phyloP scores from a whole-genome alignment of 2,113 vertebrate genomes.

The Grallaria varia region DNA sequence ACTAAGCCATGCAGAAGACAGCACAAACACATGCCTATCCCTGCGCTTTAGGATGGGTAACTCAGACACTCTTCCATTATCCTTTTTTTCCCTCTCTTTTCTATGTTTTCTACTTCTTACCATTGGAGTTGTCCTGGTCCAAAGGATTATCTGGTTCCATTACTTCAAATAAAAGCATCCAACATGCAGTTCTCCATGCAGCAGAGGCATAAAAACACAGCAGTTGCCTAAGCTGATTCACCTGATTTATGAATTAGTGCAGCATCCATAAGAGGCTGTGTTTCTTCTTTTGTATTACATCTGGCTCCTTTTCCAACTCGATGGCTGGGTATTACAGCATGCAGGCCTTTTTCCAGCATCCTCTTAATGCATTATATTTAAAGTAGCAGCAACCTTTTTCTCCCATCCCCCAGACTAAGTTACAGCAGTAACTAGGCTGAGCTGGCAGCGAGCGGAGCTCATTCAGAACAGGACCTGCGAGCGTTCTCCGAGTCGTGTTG shows the following conservation, averaged over 20 bases:
- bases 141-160: conserved; percentile 79
- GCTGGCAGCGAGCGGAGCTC: conserved; percentile 58
- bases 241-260: conserved; percentile 77
- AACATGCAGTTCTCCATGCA: conserved; percentile 73
- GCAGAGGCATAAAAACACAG: conserved; percentile 60
- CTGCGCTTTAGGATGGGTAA: conserved; percentile 32
- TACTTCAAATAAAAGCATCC: conserved; percentile 67
- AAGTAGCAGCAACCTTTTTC: conserved; percentile 78
- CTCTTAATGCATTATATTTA: conserved; percentile 79
- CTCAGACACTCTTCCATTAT: conserved; percentile 34
- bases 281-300: conserved; percentile 79
- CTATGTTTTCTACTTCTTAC: conserved; percentile 75
- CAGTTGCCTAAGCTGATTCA: conserved; percentile 70
- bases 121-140: conserved; percentile 77
- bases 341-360: conserved; percentile 78
- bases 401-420: conserved; percentile 68
- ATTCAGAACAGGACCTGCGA: conserved; percentile 49
- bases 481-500: conserved; percentile 3
- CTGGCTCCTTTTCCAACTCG: conserved; percentile 77
- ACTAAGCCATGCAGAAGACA: conserved; percentile 34
- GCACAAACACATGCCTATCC: conserved; percentile 37
- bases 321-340: conserved; percentile 76
- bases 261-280: conserved; percentile 75
- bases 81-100: conserved; percentile 12
- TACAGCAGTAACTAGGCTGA: conserved; percentile 61